phyloP scores from a whole-genome alignment of 1,140 invertebrate species.

The Samia ricini region DNA sequence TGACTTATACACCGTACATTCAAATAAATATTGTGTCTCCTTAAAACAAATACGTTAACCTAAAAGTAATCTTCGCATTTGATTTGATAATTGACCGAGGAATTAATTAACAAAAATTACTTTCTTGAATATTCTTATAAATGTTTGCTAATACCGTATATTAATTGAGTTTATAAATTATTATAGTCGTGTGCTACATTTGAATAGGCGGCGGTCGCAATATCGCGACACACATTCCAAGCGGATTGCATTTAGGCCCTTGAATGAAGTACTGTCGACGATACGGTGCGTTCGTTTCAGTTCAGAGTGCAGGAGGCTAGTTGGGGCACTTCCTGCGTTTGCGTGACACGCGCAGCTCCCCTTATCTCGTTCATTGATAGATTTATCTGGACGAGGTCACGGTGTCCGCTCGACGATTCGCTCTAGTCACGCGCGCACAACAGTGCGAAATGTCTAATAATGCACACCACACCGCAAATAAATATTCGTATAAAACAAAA shows the following conservation, averaged over 20 bases:
- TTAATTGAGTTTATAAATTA: not conserved
- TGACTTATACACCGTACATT: too few species aligned
- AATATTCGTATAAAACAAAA: not conserved
- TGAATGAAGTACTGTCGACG: not conserved
- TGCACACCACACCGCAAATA: not conserved
- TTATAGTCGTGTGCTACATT: not conserved
- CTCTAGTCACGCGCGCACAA: constrained; percentile 24
- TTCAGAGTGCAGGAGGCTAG: constrained; percentile 41
- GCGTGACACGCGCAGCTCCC: constrained; percentile 55
- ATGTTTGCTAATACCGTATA: not conserved
- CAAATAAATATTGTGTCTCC: too few species aligned
- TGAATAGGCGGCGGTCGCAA: not conserved
- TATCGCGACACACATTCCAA: constrained; percentile 9
- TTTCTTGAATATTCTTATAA: not conserved
- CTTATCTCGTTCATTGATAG: constrained; percentile 71
- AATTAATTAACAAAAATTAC: too few species aligned
- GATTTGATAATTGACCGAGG: too few species aligned
- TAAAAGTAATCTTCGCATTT: too few species aligned
- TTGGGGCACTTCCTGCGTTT: constrained; percentile 57
- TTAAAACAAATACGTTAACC: too few species aligned
- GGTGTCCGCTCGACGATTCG: constrained; percentile 33
- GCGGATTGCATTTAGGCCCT: constrained; percentile 2
- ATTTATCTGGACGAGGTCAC: constrained; percentile 70
- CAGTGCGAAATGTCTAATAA: constrained; percentile 15
- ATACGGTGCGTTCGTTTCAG: constrained; percentile 10